These are phyloP conservation scores for Acinonyx jubatus DNA, from an alignment of 2,113 vertebrate genomes.

Conservation along the genomic window DNA sequence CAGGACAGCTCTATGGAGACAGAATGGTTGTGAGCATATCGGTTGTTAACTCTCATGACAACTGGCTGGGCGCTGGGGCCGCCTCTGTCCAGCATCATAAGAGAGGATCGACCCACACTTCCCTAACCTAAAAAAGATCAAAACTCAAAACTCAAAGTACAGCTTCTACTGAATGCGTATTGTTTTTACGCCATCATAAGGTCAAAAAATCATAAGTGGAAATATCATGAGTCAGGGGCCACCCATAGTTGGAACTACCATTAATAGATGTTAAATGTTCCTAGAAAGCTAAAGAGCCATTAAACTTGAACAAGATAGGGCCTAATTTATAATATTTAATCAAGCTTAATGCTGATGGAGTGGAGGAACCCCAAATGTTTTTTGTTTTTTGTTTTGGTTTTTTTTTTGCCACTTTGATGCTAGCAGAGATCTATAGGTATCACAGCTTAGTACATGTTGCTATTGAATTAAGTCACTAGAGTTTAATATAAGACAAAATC, in stretches of 20 bases:
- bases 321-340: not conserved
- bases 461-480: not conserved
- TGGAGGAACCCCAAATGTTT: not conserved
- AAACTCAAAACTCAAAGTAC: not conserved
- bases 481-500: not conserved
- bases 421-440: not conserved
- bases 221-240: no score
- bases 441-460: not conserved
- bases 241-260: not conserved
- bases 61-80: not conserved
- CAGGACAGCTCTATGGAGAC: not conserved
- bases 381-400: not conserved
- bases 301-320: not conserved
- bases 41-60: not conserved
- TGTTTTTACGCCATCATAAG: not conserved
- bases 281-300: not conserved
- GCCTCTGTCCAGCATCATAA: not conserved
- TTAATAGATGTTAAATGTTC: not conserved
- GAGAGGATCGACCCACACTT: not conserved
- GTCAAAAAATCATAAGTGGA: not conserved
- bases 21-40: not conserved
- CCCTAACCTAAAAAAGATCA: not conserved
- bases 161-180: not conserved
- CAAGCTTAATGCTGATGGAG: not conserved
- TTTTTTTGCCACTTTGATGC: not conserved